Evolutionary conservation across 2,113 vertebrate genomes (phyloP), one percentile per base, ranked within the genome.

Genomic region (Gadus macrocephalus): DNA sequence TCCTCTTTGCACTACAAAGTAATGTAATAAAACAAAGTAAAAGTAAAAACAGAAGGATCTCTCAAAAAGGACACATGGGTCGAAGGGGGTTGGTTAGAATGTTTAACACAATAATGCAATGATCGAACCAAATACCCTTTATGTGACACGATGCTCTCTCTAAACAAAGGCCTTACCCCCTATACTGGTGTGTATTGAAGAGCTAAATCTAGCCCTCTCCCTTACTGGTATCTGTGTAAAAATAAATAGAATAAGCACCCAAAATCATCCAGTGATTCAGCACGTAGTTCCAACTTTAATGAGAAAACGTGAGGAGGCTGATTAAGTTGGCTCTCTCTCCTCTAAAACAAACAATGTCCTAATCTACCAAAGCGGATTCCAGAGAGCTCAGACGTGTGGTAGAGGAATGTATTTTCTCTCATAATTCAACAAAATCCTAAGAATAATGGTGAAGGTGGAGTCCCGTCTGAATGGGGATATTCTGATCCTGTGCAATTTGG

Each of bases 381-480:
- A 60, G 35, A 84, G 83, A 73, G 58, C 80, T 78, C 77, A 80
- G 79, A 82, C 81, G 70, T 84, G 61, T 71, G 22, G 53, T 11
- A 0, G 59, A 89, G 89, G 85, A 90, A 89, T 91, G 87, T 90
- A 77, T 90, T 90, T 85, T 86, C 72, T 82, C 77, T 74, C 68
- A 83, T 88, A 88, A 91, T 92, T 89, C 74, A 89, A 85, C 82
- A 67, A 86, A 91, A 89, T 86, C 82, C 85, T 79, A 71, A 79
- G n/a, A 85, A 85, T 87, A 87, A 87, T 71, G 27, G 58, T 66
- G 81, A 85, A 85, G 88, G 81, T 77, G 81, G 81, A 82, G 84
- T 79, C 63, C 15, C n/a, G 81, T 89, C 86, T 87, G 81, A 84
- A 73, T 76, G 76, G 71, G 81, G 77, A 22, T 88, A 87, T 85